These are phyloP conservation scores for Numenius arquata DNA, from an alignment of 2,113 vertebrate genomes.

Conservation along the genomic window DNA sequence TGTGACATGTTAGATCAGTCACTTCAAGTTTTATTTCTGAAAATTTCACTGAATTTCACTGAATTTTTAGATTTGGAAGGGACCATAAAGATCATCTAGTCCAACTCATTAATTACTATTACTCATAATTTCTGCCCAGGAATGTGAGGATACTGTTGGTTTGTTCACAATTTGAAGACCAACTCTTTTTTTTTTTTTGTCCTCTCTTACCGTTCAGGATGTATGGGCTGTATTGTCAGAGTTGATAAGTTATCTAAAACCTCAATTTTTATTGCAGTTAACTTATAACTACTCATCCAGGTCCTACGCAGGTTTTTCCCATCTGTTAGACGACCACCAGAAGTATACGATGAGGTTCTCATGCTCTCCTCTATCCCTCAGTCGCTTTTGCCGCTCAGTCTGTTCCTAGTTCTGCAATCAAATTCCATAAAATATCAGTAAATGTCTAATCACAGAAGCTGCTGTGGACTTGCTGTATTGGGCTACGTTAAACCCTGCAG, in stretches of 20 bases:
- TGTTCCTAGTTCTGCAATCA: neutral
- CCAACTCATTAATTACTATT: too few species aligned
- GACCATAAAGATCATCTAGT: too few species aligned
- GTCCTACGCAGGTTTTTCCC: neutral
- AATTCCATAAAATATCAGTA: neutral
- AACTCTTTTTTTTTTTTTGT: neutral
- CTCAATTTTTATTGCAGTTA: neutral
- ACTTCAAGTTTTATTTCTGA: neutral
- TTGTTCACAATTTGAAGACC: neutral
- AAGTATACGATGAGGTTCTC: accelerated
- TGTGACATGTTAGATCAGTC: neutral
- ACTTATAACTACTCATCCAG: neutral
- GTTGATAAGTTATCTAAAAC: neutral
- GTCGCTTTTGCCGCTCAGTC: neutral
- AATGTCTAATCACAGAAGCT: neutral
- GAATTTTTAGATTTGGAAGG: too few species aligned
- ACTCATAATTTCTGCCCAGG: neutral
- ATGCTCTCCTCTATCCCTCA: accelerated
- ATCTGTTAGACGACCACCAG: neutral
- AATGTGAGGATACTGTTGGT: neutral
- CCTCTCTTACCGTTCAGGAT: accelerated
- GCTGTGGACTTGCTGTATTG: accelerated
- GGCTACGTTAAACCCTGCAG: neutral
- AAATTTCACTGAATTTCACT: too few species aligned
- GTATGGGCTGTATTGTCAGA: neutral